Base-by-base conservation (phyloP, 2,113 vertebrate species). In the Brachyhypopomus occidentalis region DNA sequence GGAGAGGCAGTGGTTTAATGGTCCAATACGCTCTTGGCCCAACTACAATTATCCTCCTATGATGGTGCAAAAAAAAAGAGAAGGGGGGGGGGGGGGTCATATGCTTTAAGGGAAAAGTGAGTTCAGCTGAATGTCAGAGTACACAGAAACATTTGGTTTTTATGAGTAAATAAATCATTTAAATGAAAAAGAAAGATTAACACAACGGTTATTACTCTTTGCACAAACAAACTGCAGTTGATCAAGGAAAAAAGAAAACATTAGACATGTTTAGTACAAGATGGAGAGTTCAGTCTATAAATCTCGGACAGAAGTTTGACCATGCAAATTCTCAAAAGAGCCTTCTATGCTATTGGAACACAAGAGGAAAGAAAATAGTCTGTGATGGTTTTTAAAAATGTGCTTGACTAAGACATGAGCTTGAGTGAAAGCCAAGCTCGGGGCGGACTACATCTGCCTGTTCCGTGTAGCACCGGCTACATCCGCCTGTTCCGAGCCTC, bases 1-100 rank as follows among this genome's bases (percentile, higher is more conserved):
- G 89, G 89, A 90, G 89, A 89, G 88, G 90, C 75, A 48, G 87
- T 45, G 34, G 89, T 92, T 93, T 93, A 94, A 94, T 92, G 89
- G 90, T 89, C 86, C 89, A 90, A 90, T 92, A 92, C 93, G 90
- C 90, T 92, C 88, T 91, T 84, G 86, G 89, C 84, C 87, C 84
- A 89, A 89, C 88, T 86, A 87, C 81, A 89, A 84, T 84, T 89
- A 89, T 90, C 89, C 85, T 92, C 88, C 87, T 87, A 85, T 83
- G 86, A 90, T 85, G 85, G 85, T 80, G 83, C 79, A 90, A 86
- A 91, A 90, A 88, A 45, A 45, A 14, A 25, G 2, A 14, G 6
- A 7, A 20, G 6, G 25, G n/a, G 52, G 36, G 59, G 17, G 38
- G 38, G 36, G 14, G 70, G 76, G 77, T 77, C 72, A 27, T 56